phyloP scores from a whole-genome alignment of 2,888 invertebrate species.

The Subacronicta megacephala region DNA sequence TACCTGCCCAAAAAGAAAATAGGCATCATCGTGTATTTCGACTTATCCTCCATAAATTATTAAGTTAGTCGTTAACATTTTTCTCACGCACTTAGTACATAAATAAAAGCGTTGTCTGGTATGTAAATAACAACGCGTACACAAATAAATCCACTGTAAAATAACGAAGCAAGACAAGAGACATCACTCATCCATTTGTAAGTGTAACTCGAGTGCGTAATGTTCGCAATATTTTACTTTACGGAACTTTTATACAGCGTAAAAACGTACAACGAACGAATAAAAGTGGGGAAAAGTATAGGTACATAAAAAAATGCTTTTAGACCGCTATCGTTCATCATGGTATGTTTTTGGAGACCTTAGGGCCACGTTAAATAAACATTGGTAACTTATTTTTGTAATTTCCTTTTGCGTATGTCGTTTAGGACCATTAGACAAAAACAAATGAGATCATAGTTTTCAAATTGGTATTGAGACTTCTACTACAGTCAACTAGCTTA shows the following conservation, averaged over 20 bases:
- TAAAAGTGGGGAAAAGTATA: slow-evolving; percentile 49
- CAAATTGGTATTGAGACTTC: too few relatives aligned
- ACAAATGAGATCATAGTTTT: too few relatives aligned
- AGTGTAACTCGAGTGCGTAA: slow-evolving; percentile 50
- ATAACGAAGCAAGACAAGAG: slow-evolving; percentile 39
- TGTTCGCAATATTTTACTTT: slow-evolving; percentile 66
- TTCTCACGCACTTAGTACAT: neutral
- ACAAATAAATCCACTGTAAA: slow-evolving; percentile 44
- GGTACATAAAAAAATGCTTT: slow-evolving; percentile 67
- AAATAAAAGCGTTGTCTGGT: slow-evolving; percentile 12
- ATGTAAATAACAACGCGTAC: slow-evolving; percentile 33
- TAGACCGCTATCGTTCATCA: slow-evolving; percentile 52
- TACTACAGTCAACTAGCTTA: too few relatives aligned
- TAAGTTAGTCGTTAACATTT: too few relatives aligned
- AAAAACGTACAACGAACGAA: slow-evolving; percentile 65
- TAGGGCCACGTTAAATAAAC: slow-evolving; percentile 65
- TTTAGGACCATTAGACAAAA: too few relatives aligned
- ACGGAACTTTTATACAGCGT: slow-evolving; percentile 65
- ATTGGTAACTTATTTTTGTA: slow-evolving; percentile 62
- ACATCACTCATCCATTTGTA: slow-evolving; percentile 52
- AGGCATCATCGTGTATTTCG: too few relatives aligned
- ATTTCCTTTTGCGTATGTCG: too few relatives aligned
- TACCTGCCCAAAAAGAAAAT: too few relatives aligned
- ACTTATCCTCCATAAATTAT: too few relatives aligned
- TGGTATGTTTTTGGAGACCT: slow-evolving; percentile 38